Conservation (phyloP, 2,797 vertebrate species). For the Trachops cirrhosus region DNA sequence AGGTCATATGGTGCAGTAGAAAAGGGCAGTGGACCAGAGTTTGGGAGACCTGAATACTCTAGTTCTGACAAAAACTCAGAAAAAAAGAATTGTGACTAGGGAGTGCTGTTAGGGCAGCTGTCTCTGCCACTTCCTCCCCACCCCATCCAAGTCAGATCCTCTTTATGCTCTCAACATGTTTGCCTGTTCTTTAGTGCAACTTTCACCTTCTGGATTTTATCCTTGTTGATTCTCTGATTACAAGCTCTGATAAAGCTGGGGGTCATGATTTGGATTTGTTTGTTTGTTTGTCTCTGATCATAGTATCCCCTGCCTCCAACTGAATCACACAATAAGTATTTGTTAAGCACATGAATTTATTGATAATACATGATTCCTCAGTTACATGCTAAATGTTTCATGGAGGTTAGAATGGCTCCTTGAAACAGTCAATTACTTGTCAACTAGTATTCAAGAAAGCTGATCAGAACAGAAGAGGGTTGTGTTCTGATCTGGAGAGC, state of each 20-base stretch:
- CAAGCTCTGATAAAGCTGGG: not conserved
- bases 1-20: not conserved
- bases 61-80: not conserved
- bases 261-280: not conserved
- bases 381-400: not conserved
- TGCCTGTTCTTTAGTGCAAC: not conserved
- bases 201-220: not conserved
- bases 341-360: not conserved
- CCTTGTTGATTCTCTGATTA: not conserved
- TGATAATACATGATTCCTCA: not conserved
- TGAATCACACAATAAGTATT: not conserved
- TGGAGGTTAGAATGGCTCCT: not conserved
- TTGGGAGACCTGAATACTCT: not conserved
- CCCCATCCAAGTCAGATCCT: not conserved
- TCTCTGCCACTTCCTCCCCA: too few species aligned
- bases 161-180: not conserved
- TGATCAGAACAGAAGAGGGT: not conserved
- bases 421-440: not conserved
- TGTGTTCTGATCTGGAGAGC: not conserved
- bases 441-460: not conserved
- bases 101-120: not conserved
- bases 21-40: not conserved
- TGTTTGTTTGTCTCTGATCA: not conserved
- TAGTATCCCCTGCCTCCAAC: not conserved
- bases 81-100: not conserved